A percentile compares a stretch with the other conserved stretches of the same genome.
These are phyloP conservation scores for Canis aureus DNA, from an alignment of 2,113 vertebrate species.

Conservation along the genomic window DNA sequence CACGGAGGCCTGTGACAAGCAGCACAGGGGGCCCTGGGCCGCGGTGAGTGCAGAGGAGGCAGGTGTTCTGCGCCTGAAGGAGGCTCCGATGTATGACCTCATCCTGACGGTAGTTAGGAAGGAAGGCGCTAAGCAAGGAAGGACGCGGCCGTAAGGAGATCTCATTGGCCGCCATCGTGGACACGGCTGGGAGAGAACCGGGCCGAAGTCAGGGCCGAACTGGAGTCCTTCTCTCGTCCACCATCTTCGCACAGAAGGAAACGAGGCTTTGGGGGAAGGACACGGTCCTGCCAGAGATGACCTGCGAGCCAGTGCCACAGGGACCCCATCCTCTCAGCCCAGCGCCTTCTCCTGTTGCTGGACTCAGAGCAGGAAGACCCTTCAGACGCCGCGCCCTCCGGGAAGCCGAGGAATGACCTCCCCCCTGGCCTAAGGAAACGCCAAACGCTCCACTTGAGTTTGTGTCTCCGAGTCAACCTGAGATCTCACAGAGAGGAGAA, in stretches of 20 bases:
- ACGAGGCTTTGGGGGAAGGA: neutral
- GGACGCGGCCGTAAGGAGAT: neutral
- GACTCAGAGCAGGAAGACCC: slow-evolving; percentile 29
- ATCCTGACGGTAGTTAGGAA: neutral
- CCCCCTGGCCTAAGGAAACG: slow-evolving; percentile 17
- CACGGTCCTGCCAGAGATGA: neutral
- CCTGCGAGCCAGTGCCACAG: neutral
- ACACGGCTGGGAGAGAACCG: neutral
- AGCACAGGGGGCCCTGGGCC: neutral
- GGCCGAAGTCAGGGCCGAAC: neutral
- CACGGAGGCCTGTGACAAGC: neutral
- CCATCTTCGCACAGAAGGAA: neutral
- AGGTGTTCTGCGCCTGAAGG: neutral
- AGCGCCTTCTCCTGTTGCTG: neutral
- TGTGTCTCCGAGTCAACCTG: neutral
- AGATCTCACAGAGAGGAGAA: slow-evolving; percentile 19
- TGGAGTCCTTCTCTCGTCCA: neutral
- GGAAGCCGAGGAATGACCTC: slow-evolving; percentile 4
- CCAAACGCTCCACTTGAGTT: neutral
- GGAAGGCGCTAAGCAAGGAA: neutral
- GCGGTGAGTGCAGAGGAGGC: neutral
- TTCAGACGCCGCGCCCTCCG: neutral
- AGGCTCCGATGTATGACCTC: neutral
- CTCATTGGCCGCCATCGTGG: neutral
- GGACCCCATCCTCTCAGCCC: neutral